Conservation (phyloP, 2,797 vertebrate genomes). For the Ibycter americanus region DNA sequence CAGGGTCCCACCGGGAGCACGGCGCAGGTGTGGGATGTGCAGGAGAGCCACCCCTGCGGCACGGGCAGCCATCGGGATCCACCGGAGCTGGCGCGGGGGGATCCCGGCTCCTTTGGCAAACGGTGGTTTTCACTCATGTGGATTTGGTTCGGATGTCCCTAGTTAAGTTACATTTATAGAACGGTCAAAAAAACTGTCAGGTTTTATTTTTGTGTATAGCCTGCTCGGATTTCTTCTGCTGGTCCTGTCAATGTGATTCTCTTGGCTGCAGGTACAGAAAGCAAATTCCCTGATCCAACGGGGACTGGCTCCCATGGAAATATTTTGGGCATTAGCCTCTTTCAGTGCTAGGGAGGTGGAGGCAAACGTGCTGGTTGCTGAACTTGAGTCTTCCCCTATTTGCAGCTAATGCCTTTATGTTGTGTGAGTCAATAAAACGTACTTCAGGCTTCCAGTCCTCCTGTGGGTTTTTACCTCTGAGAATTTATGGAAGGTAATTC, state of each 20-base stretch:
- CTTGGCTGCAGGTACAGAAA: neutral
- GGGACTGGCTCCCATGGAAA: neutral
- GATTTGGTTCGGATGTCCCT: rapidly evolving
- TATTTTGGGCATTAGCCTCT: neutral
- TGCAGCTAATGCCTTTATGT: neutral
- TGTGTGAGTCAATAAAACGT: neutral
- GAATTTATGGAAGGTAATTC: neutral
- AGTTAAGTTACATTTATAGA: rapidly evolving
- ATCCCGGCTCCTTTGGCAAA: rapidly evolving
- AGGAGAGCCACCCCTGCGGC: neutral
- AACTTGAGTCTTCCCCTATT: neutral
- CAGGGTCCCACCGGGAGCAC: rapidly evolving
- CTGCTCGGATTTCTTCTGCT: neutral
- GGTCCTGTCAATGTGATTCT: neutral
- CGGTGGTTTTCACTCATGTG: rapidly evolving
- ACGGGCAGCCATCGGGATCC: rapidly evolving
- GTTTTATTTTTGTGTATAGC: rapidly evolving
- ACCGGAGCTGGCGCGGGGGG: rapidly evolving
- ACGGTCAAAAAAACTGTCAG: rapidly evolving
- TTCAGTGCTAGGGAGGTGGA: neutral
- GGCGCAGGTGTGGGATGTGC: rapidly evolving
- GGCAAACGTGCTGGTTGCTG: neutral
- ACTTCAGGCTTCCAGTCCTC: neutral
- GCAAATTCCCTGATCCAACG: neutral
- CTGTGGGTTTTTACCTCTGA: neutral